A percentile compares a stretch with the other conserved stretches of the same genome.
Conservation (phyloP, 2,113 vertebrate species). For the Burhinus oedicnemus region DNA sequence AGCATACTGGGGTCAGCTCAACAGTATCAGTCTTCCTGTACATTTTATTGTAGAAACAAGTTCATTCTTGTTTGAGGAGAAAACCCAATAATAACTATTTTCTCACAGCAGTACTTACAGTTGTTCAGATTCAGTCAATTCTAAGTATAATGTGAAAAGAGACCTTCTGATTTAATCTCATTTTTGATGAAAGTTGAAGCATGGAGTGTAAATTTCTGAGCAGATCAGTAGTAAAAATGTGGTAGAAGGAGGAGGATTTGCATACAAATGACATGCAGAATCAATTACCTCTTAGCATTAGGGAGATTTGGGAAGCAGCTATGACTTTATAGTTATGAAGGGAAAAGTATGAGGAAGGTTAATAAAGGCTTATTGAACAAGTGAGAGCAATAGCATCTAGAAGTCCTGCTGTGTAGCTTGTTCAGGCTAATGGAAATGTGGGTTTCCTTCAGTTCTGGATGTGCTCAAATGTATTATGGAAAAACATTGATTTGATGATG, state of each 20-base stretch:
- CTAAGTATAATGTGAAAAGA: conserved; percentile 17
- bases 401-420: conserved; percentile 13
- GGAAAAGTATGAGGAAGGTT: conserved; percentile 1
- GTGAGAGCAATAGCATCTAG: conserved; percentile 11
- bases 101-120: not conserved
- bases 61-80: not conserved
- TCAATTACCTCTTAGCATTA: conserved; percentile 39
- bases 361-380: conserved; percentile 37
- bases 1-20: not conserved
- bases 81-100: not conserved
- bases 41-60: not conserved
- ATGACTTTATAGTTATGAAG: conserved; percentile 8
- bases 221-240: not conserved
- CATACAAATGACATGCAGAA: conserved; percentile 40
- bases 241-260: conserved; percentile 30
- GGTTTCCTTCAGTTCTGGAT: not conserved
- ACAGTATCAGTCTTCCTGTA: not conserved
- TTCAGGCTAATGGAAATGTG: conserved; percentile 8
- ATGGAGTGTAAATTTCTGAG: conserved; percentile 12
- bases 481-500: not conserved
- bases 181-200: conserved; percentile 31
- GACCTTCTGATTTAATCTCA: conserved; percentile 39
- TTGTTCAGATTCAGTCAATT: conserved; percentile 24
- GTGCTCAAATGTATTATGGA: not conserved
- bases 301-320: conserved; percentile 20